These are phyloP conservation scores for Dasyurus viverrinus DNA, from an alignment of 2,113 vertebrate genomes.

Conservation along the genomic window DNA sequence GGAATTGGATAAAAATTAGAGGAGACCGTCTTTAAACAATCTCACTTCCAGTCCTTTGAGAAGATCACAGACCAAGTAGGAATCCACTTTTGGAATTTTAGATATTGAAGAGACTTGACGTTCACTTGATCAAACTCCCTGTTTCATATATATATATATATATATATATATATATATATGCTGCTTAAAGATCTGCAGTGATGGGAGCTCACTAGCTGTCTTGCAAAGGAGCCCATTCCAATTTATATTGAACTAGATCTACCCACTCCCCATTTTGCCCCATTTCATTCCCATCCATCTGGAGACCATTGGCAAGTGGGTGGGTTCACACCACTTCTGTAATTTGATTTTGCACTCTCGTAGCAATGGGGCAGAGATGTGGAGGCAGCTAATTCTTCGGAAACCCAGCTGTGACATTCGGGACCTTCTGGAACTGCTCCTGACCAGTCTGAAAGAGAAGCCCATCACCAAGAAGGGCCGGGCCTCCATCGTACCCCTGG, in stretches of 20 bases:
- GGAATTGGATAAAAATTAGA: background rate
- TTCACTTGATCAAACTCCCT: background rate
- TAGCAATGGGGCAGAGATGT: slow-evolving; percentile 75
- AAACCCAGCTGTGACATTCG: slow-evolving; percentile 68
- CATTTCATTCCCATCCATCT: background rate
- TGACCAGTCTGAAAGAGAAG: slow-evolving; percentile 74
- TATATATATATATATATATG: too few species aligned
- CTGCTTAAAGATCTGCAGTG: background rate
- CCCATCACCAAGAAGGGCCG: slow-evolving; percentile 65
- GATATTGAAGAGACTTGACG: background rate
- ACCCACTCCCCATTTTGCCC: background rate
- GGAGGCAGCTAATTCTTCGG: slow-evolving; percentile 70
- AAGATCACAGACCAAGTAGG: background rate
- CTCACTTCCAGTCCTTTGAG: background rate
- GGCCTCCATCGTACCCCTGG: slow-evolving; percentile 69
- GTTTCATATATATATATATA: too few species aligned
- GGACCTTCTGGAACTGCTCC: slow-evolving; percentile 74
- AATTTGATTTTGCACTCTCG: background rate
- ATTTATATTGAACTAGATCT: background rate
- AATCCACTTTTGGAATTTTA: background rate
- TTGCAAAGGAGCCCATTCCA: background rate
- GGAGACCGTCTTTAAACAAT: background rate
- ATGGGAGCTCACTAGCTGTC: background rate
- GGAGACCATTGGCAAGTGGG: background rate
- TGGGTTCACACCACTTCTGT: background rate